Evolutionary conservation across 2,888 invertebrate genomes (phyloP).

Genomic region (Apodemia hepburni): DNA sequence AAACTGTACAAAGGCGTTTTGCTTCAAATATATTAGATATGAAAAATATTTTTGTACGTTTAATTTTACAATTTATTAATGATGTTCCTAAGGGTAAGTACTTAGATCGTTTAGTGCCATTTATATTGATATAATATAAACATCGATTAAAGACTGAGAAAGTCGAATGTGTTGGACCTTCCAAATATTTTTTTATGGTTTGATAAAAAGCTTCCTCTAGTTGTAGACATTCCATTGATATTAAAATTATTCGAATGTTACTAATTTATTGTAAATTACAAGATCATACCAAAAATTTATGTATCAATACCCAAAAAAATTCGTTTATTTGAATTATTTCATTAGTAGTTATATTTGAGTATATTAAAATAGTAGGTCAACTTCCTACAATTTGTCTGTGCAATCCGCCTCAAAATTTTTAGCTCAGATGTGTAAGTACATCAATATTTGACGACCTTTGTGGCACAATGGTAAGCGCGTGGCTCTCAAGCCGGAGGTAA

Average conservation of each 20-base stretch:
- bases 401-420: too few species aligned
- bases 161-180: conserved; percentile 37
- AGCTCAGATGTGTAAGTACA: too few species aligned
- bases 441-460: too few species aligned
- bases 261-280: neutral
- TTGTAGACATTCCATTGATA: conserved; percentile 20
- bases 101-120: conserved; percentile 67
- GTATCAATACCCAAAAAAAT: too few species aligned
- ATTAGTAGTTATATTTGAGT: too few species aligned
- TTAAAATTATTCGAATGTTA: neutral
- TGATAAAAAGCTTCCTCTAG: conserved; percentile 14
- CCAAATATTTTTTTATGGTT: conserved; percentile 14
- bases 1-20: conserved; percentile 42
- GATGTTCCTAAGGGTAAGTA: conserved; percentile 59
- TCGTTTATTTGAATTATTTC: too few species aligned
- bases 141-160: conserved; percentile 72
- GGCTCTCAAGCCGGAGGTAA: too few species aligned
- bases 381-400: too few species aligned
- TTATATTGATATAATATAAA: conserved; percentile 47
- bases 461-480: too few species aligned
- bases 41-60: conserved; percentile 58
- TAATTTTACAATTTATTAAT: conserved; percentile 44
- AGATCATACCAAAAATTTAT: neutral
- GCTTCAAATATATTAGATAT: conserved; percentile 42
- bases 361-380: too few species aligned